Conservation (phyloP, 37 sponge, comb jelly and placozoan species). For the Cliona cf. orientalis region DNA sequence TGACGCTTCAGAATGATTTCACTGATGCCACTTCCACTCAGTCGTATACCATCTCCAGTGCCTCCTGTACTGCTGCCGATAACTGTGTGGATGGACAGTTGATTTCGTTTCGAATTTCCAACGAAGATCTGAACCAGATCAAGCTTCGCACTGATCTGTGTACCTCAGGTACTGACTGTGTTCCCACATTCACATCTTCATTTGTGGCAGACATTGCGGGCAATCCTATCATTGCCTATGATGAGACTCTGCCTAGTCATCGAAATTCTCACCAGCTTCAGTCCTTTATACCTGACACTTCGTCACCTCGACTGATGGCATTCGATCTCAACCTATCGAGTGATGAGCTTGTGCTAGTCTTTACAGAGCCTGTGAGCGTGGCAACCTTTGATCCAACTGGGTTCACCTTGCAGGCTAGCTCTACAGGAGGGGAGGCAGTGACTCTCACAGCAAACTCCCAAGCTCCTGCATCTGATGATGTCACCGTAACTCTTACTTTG, state of each 20-base stretch:
- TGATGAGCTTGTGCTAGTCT: constrained; percentile 66
- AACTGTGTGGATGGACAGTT: constrained; percentile 46
- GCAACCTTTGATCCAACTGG: constrained; percentile 43
- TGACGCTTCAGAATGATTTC: constrained; percentile 63
- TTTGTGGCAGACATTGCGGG: constrained; percentile 59
- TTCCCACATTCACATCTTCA: constrained; percentile 45
- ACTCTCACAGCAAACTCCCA: not conserved
- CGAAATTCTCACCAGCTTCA: constrained; percentile 23
- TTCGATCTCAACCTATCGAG: constrained; percentile 72
- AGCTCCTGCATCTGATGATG: constrained; percentile 17
- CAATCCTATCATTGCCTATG: constrained; percentile 33
- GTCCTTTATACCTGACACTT: constrained; percentile 52
- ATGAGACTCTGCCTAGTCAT: constrained; percentile 5
- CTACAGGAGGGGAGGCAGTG: constrained; percentile 11
- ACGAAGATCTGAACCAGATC: constrained; percentile 73
- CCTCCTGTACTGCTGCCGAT: constrained; percentile 21
- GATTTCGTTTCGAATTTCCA: constrained; percentile 41
- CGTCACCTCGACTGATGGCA: constrained; percentile 50
- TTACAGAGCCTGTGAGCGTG: constrained; percentile 77
- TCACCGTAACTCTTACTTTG: constrained; percentile 34
- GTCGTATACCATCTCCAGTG: constrained; percentile 39
- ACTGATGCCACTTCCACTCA: not conserved
- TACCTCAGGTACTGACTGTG: constrained; percentile 71
- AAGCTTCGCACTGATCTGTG: constrained; percentile 69
- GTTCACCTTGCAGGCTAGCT: constrained; percentile 56